Conservation (phyloP, 2,113 vertebrate species). For the Lamprotornis superbus region DNA sequence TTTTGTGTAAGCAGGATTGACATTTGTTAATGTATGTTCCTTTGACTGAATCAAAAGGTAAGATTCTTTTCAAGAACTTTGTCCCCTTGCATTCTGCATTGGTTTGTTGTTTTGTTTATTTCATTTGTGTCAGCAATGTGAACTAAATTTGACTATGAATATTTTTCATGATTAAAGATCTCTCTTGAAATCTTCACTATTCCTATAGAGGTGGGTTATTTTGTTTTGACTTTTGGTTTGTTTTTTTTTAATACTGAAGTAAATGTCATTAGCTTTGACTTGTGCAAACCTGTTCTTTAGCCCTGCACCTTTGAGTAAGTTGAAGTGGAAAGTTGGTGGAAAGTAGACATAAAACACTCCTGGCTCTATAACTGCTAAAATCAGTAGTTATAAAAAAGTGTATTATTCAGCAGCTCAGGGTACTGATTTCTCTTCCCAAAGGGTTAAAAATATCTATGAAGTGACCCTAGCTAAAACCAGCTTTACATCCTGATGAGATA, state of each 20-base stretch:
- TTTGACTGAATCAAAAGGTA: background rate
- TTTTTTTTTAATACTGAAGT: background rate
- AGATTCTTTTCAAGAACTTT: background rate
- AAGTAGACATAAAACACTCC: background rate
- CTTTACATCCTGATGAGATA: background rate
- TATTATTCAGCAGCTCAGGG: background rate
- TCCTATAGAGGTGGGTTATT: background rate
- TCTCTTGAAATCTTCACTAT: slow-evolving; percentile 17
- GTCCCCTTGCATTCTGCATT: background rate
- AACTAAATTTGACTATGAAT: slow-evolving; percentile 43
- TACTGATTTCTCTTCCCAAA: background rate
- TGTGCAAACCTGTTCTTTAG: background rate
- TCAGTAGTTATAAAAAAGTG: background rate
- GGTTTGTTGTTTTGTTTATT: background rate
- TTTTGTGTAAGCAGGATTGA: background rate
- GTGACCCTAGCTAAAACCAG: background rate
- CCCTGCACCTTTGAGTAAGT: background rate
- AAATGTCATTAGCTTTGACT: background rate
- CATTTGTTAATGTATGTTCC: background rate
- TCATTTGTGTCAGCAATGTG: background rate
- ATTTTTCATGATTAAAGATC: slow-evolving; percentile 63
- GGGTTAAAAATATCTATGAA: background rate
- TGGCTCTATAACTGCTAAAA: background rate
- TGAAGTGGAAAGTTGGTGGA: background rate
- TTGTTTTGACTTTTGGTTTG: background rate